phyloP scores from a whole-genome alignment of 2,888 invertebrate genomes.

The Axea sp. region DNA sequence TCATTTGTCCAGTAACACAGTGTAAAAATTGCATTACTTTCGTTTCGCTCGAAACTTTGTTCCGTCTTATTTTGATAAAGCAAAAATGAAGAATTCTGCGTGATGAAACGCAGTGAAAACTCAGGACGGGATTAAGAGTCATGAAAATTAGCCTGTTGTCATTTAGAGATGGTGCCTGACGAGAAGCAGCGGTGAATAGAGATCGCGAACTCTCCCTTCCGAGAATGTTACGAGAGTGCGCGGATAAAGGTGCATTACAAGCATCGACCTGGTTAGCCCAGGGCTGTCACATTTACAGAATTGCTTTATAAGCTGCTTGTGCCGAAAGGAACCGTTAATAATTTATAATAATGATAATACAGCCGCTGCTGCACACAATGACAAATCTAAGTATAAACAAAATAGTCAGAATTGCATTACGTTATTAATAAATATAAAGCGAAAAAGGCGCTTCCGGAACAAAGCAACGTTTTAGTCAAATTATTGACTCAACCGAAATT shows the following conservation, averaged over 20 bases:
- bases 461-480: too few relatives aligned
- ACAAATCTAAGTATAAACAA: background rate
- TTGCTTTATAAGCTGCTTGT: conserved; percentile 39
- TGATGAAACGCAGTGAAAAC: conserved; percentile 27
- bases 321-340: conserved; percentile 45
- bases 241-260: conserved; percentile 34
- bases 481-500: too few relatives aligned
- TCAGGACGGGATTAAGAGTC: conserved; percentile 41
- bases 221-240: conserved; percentile 9
- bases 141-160: conserved; percentile 49
- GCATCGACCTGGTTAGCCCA: conserved; percentile 45
- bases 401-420: background rate
- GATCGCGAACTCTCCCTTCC: conserved; percentile 24
- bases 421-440: too few relatives aligned
- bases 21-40: too few relatives aligned
- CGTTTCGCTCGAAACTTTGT: too few relatives aligned
- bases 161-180: conserved; percentile 44
- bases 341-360: conserved; percentile 51
- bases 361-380: background rate
- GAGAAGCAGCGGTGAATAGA: conserved; percentile 23
- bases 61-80: conserved; percentile 16
- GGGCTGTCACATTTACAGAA: conserved; percentile 47
- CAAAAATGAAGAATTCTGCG: conserved; percentile 15
- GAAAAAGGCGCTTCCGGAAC: too few relatives aligned
- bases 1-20: too few relatives aligned